Evolutionary conservation across 1,140 invertebrate genomes (phyloP), one percentile per base, ranked within the genome.

Genomic region (Drosophila nebulosa): DNA sequence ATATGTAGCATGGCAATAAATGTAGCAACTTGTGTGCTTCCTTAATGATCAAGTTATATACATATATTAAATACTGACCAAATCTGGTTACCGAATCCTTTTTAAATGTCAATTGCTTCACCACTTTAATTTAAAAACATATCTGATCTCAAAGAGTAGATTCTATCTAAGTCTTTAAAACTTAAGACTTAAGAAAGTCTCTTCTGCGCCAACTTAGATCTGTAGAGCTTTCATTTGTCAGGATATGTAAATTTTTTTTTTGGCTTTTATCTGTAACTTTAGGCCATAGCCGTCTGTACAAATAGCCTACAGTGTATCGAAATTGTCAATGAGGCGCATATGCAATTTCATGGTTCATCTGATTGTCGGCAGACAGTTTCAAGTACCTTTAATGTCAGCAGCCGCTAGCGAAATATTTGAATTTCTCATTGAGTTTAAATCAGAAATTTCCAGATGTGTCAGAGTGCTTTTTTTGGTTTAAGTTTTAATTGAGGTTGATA

Each of bases 321-420:
- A 60, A 21, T 56, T 56, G 71, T 62, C 51, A 46, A 46, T 46
- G 39, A 46, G 39, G 39, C 39, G 39, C 32, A 57, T 56, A 50
- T 39, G 51, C 39, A 74, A 74, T 74, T 70, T 74, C 57, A 70
- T 58, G 67, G 60, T 61, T 61, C 67, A 65, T 65, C 57, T 10
- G 16, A 46, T 46, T 61, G 26, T 35, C 39, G 61, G 39, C 71
- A 65, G 61, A 65, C 67, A 46, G 7, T 46, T 10, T 10, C 0
- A 46, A 46, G 39, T 46, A 21, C 39, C 3, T 46, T 21, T 16
- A 46, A 46, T 46, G 39, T 46, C 39, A 46, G 39, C 39, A 46
- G 39, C 39, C 39, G 2, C 16, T 18, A 21, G 39, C 39, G 7
- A 7, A 9, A 46, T 21, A 46, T 10, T 46, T 18, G 39, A 21